Evolutionary conservation across 2,797 vertebrate genomes (phyloP).

Genomic region (Darevskia mixta): DNA sequence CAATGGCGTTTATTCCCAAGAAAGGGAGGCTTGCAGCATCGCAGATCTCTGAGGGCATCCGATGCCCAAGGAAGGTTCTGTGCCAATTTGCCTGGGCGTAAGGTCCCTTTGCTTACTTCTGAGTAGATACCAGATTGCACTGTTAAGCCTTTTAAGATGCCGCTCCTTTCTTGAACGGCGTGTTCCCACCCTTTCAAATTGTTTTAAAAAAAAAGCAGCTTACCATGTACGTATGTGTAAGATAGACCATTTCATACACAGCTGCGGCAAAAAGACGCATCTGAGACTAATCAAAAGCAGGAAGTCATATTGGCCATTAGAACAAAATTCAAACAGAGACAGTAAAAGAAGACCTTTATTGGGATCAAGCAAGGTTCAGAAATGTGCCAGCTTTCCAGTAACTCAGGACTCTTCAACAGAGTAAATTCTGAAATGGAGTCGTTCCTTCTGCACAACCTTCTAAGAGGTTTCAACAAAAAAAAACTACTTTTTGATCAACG

Average conservation of each 20-base stretch:
- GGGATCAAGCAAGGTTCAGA: not conserved
- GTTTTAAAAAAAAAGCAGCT: not conserved
- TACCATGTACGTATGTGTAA: not conserved
- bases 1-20: not conserved
- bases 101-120: not conserved
- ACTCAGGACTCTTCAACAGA: not conserved
- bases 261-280: no score
- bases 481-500: no score
- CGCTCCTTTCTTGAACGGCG: no score
- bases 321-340: no score
- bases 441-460: no score
- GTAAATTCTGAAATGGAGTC: not conserved
- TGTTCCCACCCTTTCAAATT: not conserved
- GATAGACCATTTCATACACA: not conserved
- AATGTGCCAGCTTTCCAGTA: not conserved
- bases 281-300: not conserved
- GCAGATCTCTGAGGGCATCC: not conserved
- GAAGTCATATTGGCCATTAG: not conserved
- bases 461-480: no score
- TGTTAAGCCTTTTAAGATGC: not conserved
- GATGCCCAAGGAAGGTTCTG: not conserved
- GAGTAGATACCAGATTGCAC: not conserved
- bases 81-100: not conserved
- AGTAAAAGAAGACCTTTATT: not conserved
- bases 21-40: not conserved